phyloP scores from a whole-genome alignment of 92 coral and sea anemone genomes.

The Paragorgia papillata region DNA sequence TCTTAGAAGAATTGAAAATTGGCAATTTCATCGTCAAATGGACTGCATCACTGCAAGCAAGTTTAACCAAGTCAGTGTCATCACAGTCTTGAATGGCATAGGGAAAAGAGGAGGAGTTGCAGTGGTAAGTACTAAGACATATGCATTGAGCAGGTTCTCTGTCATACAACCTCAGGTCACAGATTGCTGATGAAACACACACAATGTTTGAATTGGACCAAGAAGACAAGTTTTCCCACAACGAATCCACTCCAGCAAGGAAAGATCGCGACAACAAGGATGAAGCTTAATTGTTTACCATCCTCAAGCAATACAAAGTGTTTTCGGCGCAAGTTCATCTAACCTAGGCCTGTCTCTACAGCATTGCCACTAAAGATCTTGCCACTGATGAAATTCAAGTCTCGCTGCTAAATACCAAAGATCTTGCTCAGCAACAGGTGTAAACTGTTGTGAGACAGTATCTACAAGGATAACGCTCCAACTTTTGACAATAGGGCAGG shows the following conservation, averaged over 20 bases:
- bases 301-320: constrained; percentile 50
- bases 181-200: constrained; percentile 59
- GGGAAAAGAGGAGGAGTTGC: constrained; percentile 52
- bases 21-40: constrained; percentile 63
- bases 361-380: constrained; percentile 70
- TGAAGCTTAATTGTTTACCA: constrained; percentile 53
- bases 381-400: constrained; percentile 60
- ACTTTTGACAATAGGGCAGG: constrained; percentile 65
- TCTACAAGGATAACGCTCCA: constrained; percentile 66
- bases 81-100: constrained; percentile 64
- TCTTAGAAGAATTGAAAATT: constrained; percentile 44
- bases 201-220: constrained; percentile 61
- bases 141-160: constrained; percentile 57
- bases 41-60: constrained; percentile 35
- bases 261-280: constrained; percentile 56
- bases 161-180: constrained; percentile 55
- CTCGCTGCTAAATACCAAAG: constrained; percentile 57
- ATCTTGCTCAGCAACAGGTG: constrained; percentile 49
- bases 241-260: constrained; percentile 62
- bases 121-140: constrained; percentile 51
- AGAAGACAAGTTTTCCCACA: constrained; percentile 63
- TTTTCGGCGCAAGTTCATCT: constrained; percentile 62
- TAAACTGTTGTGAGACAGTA: constrained; percentile 51
- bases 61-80: constrained; percentile 58
- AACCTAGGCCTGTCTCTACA: constrained; percentile 63